Conservation (phyloP, 1,140 invertebrate species). For the Wiebesia pumilae region DNA sequence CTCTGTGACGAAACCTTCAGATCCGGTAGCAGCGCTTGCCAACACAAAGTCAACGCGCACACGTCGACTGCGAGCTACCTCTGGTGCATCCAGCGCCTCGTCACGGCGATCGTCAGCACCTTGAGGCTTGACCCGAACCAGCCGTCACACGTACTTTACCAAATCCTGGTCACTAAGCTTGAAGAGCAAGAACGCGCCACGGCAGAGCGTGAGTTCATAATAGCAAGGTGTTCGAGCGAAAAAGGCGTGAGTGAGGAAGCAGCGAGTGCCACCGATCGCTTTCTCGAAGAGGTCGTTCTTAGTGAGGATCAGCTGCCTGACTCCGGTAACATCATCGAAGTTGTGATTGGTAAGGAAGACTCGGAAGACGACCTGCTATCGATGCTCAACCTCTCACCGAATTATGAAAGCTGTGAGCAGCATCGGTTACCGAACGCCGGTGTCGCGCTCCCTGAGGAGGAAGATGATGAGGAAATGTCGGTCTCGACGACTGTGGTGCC, state of each 20-base stretch:
- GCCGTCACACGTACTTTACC: conserved; percentile 33
- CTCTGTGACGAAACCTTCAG: conserved; percentile 54
- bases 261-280: conserved; percentile 14
- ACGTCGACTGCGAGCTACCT: conserved; percentile 55
- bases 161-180: conserved; percentile 6
- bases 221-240: neutral
- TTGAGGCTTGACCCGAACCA: conserved; percentile 35
- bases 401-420: conserved; percentile 46
- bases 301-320: conserved; percentile 51
- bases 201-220: neutral
- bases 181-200: conserved; percentile 3
- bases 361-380: conserved; percentile 49
- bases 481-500: neutral
- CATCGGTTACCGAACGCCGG: neutral
- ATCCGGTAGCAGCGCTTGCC: conserved; percentile 46
- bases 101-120: conserved; percentile 47
- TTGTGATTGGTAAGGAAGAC: conserved; percentile 45
- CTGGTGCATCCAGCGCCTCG: conserved; percentile 55
- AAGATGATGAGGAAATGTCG: conserved; percentile 29
- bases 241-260: neutral
- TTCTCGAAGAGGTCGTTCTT: conserved; percentile 40
- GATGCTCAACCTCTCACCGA: conserved; percentile 46
- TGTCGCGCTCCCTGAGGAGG: conserved; percentile 6
- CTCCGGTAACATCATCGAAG: conserved; percentile 47
- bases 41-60: conserved; percentile 54